These are phyloP conservation scores for Myiothlypis coronata DNA, from an alignment of 2,797 vertebrate species.

Conservation along the genomic window DNA sequence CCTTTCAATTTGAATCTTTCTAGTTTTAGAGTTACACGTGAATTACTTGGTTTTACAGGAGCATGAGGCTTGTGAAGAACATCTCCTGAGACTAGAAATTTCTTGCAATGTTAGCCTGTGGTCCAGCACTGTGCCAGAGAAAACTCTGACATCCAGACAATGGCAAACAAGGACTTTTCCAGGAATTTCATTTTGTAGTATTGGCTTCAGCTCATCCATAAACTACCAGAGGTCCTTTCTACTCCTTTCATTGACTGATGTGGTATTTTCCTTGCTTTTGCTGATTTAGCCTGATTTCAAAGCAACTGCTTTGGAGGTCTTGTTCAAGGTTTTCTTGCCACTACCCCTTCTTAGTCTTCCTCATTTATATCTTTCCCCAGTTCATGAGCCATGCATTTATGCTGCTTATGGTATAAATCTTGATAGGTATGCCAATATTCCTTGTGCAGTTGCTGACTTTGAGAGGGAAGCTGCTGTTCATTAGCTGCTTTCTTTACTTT, in stretches of 20 bases:
- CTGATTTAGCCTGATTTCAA: background rate
- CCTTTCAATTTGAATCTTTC: background rate
- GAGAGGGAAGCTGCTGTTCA: background rate
- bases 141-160: background rate
- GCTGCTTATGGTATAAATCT: background rate
- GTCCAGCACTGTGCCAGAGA: background rate
- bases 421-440: background rate
- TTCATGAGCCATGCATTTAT: background rate
- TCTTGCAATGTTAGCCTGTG: background rate
- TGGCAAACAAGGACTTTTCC: background rate
- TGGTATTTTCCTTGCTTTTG: background rate
- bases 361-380: background rate
- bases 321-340: background rate
- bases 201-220: background rate
- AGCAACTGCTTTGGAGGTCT: background rate
- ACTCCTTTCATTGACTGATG: background rate
- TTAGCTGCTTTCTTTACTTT: constrained; percentile 12
- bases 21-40: background rate
- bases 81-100: background rate
- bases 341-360: background rate
- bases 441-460: background rate
- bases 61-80: background rate
- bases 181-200: background rate
- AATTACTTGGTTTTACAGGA: background rate
- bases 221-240: background rate